These are phyloP conservation scores for Hermaeophaga mercurialis DNA, from an alignment of 2,888 invertebrate genomes.

Conservation along the genomic window DNA sequence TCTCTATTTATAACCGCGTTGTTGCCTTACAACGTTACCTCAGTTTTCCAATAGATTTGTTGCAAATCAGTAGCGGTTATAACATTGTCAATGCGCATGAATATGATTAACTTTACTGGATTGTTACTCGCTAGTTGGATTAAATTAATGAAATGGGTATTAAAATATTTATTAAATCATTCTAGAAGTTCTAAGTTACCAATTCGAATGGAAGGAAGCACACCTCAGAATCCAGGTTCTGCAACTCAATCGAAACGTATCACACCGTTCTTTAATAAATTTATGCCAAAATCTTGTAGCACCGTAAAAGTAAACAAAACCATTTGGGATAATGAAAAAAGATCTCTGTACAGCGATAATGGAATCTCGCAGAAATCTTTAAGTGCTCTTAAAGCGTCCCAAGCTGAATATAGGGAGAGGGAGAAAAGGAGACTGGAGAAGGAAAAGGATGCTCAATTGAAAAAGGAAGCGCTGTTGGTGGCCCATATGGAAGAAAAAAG, in stretches of 20 bases:
- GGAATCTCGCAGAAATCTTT: slow-evolving; percentile 37
- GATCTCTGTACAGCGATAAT: slow-evolving; percentile 27
- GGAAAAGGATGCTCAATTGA: slow-evolving; percentile 53
- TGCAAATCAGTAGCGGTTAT: too few relatives aligned
- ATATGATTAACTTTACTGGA: too few relatives aligned
- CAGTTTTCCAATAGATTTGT: too few relatives aligned
- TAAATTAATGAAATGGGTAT: too few relatives aligned
- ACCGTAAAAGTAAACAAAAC: slow-evolving; percentile 31
- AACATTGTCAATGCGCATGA: too few relatives aligned
- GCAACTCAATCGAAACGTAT: slow-evolving; percentile 35
- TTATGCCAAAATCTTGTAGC: slow-evolving; percentile 35
- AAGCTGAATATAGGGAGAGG: too few relatives aligned
- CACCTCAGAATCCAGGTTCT: not conserved
- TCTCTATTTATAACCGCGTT: too few relatives aligned
- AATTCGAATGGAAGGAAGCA: not conserved
- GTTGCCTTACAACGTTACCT: too few relatives aligned
- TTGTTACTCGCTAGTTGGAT: too few relatives aligned
- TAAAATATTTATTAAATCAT: too few relatives aligned
- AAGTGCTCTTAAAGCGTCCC: slow-evolving; percentile 46
- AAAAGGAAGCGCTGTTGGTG: slow-evolving; percentile 66
- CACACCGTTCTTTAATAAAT: slow-evolving; percentile 38
- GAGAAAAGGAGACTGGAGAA: slow-evolving; percentile 42
- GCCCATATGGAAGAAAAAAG: slow-evolving; percentile 64
- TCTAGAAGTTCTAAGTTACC: not conserved
- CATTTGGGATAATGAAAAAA: slow-evolving; percentile 7